Base-by-base conservation (phyloP, 2,888 invertebrate genomes). In the Charanyca ferruginea region DNA sequence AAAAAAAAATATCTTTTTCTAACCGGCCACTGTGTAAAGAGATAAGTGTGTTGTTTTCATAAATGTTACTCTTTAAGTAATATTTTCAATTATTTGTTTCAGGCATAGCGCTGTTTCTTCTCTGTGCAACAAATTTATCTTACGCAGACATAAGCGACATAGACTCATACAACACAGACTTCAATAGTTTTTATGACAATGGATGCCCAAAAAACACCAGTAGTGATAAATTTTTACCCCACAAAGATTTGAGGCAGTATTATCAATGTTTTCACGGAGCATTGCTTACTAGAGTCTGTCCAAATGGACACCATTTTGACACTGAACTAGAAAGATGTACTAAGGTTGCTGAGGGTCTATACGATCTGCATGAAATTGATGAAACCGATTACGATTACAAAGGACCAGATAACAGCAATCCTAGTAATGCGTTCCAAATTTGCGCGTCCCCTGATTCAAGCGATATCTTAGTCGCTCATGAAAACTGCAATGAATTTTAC, bases 401-500 rank as follows among this genome's bases (percentile, higher is more conserved):
- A 35, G 62, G 62, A 20, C 16, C 55, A 28, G 80, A 84, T 9
- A 78, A 68, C 44, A 78, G 75, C 57, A 66, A 86, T 18, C 86
- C 87, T 0, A 71, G 41, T 2, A 74, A 87, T 58, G 89, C 85
- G 0, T 66, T 71, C 0, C 58, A 52, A 5, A 85, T 87, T 38
- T 90, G 90, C 47, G 73, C 81, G 9, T 60, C 70, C 11, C 59
- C 71, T 0, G 75, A 71, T 6, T 85, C 87, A 5, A 83, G 86
- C 0, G 85, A 86, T 8, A 28, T 73, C 5, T 63, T 89, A 1
- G 68, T 89, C 0, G 85, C 86, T 9, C 85, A 89, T 49, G 86
- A 88, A 59, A 83, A 85, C 48, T 90, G 90, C 61, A 85, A 88
- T 44, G 74, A 87, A 63, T 90, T 87, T 67, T 87, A 89, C 62